A percentile compares a stretch with the other conserved stretches of the same genome.
Conservation (phyloP, 2,797 vertebrate genomes). For the Taeniopygia guttata region DNA sequence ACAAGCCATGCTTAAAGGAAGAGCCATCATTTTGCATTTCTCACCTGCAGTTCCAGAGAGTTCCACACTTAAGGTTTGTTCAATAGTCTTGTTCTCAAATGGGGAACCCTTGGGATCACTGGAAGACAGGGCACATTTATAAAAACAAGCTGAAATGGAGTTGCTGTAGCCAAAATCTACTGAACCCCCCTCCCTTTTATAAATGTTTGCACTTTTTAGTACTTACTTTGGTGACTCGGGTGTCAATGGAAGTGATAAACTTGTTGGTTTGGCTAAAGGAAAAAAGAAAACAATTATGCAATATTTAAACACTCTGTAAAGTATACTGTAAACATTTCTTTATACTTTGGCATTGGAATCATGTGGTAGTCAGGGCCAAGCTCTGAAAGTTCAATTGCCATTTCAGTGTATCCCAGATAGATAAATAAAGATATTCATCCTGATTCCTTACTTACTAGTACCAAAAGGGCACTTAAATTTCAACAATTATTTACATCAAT, state of each 20-base stretch:
- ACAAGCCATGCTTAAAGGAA: slow-evolving; percentile 39
- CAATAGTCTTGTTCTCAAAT: slow-evolving; percentile 99
- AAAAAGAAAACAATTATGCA: slow-evolving; percentile 66
- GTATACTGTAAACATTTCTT: background rate
- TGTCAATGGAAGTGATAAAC: slow-evolving; percentile 99
- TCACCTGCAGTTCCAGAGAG: slow-evolving; percentile 99
- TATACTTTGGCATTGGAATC: background rate
- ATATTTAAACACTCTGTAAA: slow-evolving; percentile 24
- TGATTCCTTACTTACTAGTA: background rate
- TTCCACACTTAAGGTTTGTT: slow-evolving; percentile 99
- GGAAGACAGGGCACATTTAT: slow-evolving; percentile 92
- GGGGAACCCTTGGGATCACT: slow-evolving; percentile 99
- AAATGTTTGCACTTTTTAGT: slow-evolving; percentile 89
- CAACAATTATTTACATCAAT: slow-evolving; percentile 15
- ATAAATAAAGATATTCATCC: background rate
- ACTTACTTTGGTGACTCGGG: slow-evolving; percentile 99
- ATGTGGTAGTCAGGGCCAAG: background rate
- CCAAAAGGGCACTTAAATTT: slow-evolving; percentile 3
- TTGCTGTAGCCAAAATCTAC: slow-evolving; percentile 83
- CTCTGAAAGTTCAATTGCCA: background rate
- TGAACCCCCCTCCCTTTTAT: slow-evolving; percentile 82
- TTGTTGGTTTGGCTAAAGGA: slow-evolving; percentile 98
- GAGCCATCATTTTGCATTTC: slow-evolving; percentile 10
- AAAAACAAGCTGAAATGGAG: slow-evolving; percentile 84
- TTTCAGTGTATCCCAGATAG: background rate